Evolutionary conservation across 1,140 invertebrate genomes (phyloP).

Genomic region (Whitmania pigra): DNA sequence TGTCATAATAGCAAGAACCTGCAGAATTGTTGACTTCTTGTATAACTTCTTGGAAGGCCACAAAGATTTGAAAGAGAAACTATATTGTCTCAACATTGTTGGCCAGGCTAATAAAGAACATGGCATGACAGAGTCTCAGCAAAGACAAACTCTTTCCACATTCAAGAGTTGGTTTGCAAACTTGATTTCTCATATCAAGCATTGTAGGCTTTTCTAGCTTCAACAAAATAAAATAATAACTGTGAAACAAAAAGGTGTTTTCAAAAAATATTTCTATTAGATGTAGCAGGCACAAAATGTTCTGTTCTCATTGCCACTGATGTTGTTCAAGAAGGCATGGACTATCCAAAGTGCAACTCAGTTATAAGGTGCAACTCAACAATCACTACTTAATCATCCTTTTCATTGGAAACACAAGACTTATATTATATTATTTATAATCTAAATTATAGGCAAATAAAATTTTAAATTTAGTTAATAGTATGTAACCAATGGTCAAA

Average conservation of each 20-base stretch:
- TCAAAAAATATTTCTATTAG: too few species aligned
- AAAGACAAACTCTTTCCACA: not conserved
- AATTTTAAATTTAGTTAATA: not conserved
- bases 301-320: conserved; percentile 18
- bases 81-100: not conserved
- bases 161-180: too few species aligned
- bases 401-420: too few species aligned
- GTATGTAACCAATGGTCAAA: not conserved
- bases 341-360: conserved; percentile 24
- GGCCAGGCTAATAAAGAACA: not conserved
- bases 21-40: conserved; percentile 7
- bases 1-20: conserved; percentile 7
- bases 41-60: not conserved
- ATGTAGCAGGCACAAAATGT: too few species aligned
- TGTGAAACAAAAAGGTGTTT: too few species aligned
- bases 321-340: conserved; percentile 25
- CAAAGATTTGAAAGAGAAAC: not conserved
- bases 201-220: too few species aligned
- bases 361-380: conserved; percentile 13
- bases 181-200: too few species aligned
- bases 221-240: too few species aligned
- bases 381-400: too few species aligned
- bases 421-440: too few species aligned
- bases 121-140: conserved; percentile 3
- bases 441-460: not conserved